Conservation (phyloP, 2,888 invertebrate genomes). For the Andricus quercusramuli region DNA sequence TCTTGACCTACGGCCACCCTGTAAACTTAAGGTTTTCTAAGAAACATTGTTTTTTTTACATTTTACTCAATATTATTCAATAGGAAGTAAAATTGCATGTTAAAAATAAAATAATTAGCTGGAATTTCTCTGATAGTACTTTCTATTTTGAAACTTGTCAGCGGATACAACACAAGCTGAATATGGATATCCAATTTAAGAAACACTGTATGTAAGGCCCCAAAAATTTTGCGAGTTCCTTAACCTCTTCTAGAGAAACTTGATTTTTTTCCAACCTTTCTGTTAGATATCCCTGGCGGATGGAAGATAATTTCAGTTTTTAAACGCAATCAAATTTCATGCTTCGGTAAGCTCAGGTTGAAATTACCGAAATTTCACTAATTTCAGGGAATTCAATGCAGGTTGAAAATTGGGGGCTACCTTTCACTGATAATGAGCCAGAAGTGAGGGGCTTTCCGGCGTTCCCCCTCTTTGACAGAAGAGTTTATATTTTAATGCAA, state of each 20-base stretch:
- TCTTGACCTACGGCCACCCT: too few species aligned
- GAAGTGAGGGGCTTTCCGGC: background rate
- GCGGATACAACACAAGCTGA: slow-evolving; percentile 1
- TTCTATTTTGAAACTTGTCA: background rate
- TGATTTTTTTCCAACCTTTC: background rate
- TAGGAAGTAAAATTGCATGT: background rate
- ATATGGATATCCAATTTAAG: background rate
- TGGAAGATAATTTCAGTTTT: background rate
- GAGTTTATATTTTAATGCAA: too few species aligned
- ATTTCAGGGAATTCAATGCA: background rate
- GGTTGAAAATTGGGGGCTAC: background rate
- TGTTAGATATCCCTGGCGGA: background rate
- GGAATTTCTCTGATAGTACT: background rate
- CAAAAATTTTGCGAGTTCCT: background rate
- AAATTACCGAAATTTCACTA: background rate
- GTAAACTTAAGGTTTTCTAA: too few species aligned
- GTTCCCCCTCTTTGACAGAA: background rate
- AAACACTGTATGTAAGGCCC: background rate
- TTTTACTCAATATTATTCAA: too few species aligned
- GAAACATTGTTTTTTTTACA: too few species aligned
- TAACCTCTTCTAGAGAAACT: background rate
- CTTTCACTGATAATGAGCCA: background rate
- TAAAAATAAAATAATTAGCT: background rate
- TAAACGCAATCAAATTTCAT: background rate
- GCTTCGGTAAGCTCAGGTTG: background rate